Evolutionary conservation across 2,888 invertebrate genomes (phyloP).

Genomic region (Ormyrus rosae): DNA sequence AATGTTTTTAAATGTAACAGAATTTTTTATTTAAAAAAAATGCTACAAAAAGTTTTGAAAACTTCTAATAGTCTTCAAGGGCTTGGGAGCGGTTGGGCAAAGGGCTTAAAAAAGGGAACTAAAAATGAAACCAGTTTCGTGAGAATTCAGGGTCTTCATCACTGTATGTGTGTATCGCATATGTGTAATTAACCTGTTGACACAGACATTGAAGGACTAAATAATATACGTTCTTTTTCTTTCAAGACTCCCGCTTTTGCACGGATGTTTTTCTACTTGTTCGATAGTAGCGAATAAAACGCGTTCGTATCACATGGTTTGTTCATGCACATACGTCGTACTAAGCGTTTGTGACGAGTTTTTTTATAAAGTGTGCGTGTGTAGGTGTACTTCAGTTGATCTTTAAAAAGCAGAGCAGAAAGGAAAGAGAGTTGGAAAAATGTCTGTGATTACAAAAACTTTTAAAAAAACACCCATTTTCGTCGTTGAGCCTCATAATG

Average conservation of each 20-base stretch:
- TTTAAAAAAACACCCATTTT: conserved; percentile 85
- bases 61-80: background rate
- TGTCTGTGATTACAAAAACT: conserved; percentile 72
- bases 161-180: conserved; percentile 8
- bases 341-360: background rate
- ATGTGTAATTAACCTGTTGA: conserved; percentile 38
- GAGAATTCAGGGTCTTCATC: conserved; percentile 22
- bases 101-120: conserved; percentile 21
- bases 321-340: background rate
- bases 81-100: conserved; percentile 9
- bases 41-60: no score
- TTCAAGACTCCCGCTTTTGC: conserved; percentile 45
- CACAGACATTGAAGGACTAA: conserved; percentile 7
- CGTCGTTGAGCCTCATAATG: conserved; percentile 88
- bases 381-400: conserved; percentile 12
- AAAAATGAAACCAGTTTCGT: conserved; percentile 38
- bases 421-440: conserved; percentile 7
- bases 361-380: background rate
- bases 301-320: conserved; percentile 25
- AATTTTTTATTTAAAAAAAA: background rate
- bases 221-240: conserved; percentile 29
- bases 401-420: conserved; percentile 14
- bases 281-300: conserved; percentile 34
- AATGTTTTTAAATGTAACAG: conserved; percentile 34
- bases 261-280: conserved; percentile 13